phyloP scores from a whole-genome alignment of 1,140 invertebrate genomes.

The Nephila pilipes region DNA sequence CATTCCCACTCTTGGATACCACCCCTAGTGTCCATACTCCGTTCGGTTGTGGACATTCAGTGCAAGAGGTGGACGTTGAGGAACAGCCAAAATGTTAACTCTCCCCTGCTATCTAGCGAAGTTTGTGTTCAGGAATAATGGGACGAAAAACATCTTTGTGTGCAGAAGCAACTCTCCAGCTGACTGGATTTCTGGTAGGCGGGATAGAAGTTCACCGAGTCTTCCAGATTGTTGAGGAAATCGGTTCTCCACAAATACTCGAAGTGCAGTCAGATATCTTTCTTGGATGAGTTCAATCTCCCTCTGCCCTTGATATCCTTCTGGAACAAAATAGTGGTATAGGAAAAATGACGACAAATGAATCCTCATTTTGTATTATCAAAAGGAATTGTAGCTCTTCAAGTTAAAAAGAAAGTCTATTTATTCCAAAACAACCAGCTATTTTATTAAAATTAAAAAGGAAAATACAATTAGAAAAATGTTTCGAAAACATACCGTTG shows the following conservation, averaged over 20 bases:
- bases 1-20: slow-evolving; percentile 28
- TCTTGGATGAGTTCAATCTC: slow-evolving; percentile 95
- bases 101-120: slow-evolving; percentile 59
- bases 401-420: no score
- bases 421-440: no score
- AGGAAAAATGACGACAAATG: background rate
- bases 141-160: slow-evolving; percentile 99
- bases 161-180: slow-evolving; percentile 95
- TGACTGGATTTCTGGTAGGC: slow-evolving; percentile 95
- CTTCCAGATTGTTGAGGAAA: slow-evolving; percentile 93
- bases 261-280: slow-evolving; percentile 93
- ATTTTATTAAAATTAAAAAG: no score
- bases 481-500: no score
- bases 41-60: background rate
- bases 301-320: slow-evolving; percentile 79
- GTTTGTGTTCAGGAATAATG: slow-evolving; percentile 96
- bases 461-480: no score
- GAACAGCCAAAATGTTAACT: background rate
- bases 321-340: slow-evolving; percentile 41
- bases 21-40: background rate
- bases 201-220: slow-evolving; percentile 92
- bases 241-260: slow-evolving; percentile 92
- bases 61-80: slow-evolving; percentile 47
- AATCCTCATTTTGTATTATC: no score
- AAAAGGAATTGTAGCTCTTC: no score